phyloP scores from a whole-genome alignment of 1,140 invertebrate species.

The Hypothenemus hampei region DNA sequence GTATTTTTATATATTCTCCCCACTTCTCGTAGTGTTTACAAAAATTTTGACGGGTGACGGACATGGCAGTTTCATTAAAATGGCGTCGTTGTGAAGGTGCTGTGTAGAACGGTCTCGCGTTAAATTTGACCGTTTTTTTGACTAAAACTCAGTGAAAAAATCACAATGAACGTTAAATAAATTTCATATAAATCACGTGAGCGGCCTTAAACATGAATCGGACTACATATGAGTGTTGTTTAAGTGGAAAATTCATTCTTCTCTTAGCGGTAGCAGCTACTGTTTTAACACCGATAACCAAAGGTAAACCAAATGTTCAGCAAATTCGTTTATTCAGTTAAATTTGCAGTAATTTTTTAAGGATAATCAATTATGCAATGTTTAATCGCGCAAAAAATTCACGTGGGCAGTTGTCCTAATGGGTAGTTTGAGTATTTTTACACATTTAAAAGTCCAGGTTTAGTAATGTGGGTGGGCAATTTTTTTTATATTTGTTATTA shows the following conservation, averaged over 20 bases:
- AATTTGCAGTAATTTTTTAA: conserved; percentile 7
- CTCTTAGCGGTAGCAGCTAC: conserved; percentile 33
- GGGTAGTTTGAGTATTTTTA: neutral
- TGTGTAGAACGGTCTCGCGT: neutral
- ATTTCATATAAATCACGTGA: conserved; percentile 13
- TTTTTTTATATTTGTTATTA: neutral
- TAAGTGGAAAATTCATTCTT: conserved; percentile 30
- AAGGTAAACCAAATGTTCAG: conserved; percentile 39
- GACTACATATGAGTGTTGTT: conserved; percentile 31
- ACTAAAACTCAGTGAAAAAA: conserved; percentile 2
- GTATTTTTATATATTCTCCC: neutral
- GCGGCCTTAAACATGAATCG: conserved; percentile 31
- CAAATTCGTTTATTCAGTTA: conserved; percentile 26
- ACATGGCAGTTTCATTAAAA: conserved; percentile 20
- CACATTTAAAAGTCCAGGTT: conserved; percentile 1
- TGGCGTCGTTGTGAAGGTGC: conserved; percentile 14
- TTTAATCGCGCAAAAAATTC: neutral
- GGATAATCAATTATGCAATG: conserved; percentile 10
- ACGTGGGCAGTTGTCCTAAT: neutral
- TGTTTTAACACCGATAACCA: conserved; percentile 33
- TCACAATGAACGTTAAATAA: conserved; percentile 17
- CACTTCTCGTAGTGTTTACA: conserved; percentile 6
- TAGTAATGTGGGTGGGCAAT: neutral
- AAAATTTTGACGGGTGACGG: conserved; percentile 18
- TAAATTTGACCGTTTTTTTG: conserved; percentile 2